Percentiles rank a stretch among this genome's conserved stretches.
Evolutionary conservation across 2,888 invertebrate species (phyloP).

Genomic region (Xylota segnis): DNA sequence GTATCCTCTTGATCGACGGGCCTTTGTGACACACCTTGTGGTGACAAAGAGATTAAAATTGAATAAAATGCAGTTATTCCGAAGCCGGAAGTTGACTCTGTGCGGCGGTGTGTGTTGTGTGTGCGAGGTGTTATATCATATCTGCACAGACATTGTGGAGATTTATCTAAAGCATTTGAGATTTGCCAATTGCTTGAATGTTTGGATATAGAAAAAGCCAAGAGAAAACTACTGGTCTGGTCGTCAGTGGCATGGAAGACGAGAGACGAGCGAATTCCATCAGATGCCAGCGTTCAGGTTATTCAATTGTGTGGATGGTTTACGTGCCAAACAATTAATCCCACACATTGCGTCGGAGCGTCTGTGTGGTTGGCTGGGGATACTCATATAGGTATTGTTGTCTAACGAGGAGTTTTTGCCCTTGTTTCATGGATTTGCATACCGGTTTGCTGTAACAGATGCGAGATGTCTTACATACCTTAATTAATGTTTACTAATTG

Average conservation of each 20-base stretch:
- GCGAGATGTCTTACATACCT: conserved; percentile 32
- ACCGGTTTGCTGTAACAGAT: conserved; percentile 20
- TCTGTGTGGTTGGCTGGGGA: background rate
- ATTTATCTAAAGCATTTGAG: conserved; percentile 45
- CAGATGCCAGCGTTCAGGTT: conserved; percentile 5
- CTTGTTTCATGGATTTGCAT: conserved; percentile 59
- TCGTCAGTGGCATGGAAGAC: conserved; percentile 1
- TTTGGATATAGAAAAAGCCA: conserved; percentile 21
- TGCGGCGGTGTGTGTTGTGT: background rate
- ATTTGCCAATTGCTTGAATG: conserved; percentile 35
- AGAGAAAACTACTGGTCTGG: conserved; percentile 13
- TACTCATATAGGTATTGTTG: conserved; percentile 58
- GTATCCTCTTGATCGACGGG: background rate
- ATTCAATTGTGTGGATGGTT: conserved; percentile 31
- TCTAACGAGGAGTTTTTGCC: conserved; percentile 57
- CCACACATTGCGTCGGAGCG: conserved; percentile 26
- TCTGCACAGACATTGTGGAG: conserved; percentile 39
- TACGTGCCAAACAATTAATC: conserved; percentile 47
- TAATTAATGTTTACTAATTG: conserved; percentile 57
- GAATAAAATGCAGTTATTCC: conserved; percentile 24
- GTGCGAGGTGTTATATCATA: conserved; percentile 33
- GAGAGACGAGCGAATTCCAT: conserved; percentile 30
- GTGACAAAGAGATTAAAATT: conserved; percentile 35
- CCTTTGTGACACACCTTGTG: conserved; percentile 33
- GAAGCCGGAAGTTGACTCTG: conserved; percentile 36